These are phyloP conservation scores for Laticauda colubrina DNA, from an alignment of 2,113 vertebrate species.

Conservation along the genomic window DNA sequence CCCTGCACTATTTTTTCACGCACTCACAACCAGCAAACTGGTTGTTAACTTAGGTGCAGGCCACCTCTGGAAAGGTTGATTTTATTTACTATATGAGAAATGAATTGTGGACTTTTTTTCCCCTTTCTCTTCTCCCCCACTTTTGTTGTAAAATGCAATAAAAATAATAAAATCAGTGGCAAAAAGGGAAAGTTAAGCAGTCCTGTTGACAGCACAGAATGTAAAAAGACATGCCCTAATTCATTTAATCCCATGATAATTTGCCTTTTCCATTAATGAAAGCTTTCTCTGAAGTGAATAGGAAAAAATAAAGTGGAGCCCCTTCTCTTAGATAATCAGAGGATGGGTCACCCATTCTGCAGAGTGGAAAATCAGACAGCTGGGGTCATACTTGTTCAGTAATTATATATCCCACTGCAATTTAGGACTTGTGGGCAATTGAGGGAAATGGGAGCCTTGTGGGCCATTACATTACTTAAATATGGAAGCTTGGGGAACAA, in stretches of 20 bases:
- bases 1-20: too few species aligned
- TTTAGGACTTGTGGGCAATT: not conserved
- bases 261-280: not conserved
- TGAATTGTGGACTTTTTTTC: not conserved
- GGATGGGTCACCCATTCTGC: not conserved
- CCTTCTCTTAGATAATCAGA: not conserved
- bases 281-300: not conserved
- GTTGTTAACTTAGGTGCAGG: too few species aligned
- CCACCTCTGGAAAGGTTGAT: not conserved
- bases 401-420: not conserved
- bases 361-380: not conserved
- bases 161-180: not conserved
- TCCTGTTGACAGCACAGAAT: not conserved
- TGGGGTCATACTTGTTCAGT: not conserved
- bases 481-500: not conserved
- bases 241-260: not conserved
- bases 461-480: not conserved
- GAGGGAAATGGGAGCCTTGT: not conserved
- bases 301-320: not conserved
- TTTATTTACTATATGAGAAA: not conserved
- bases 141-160: not conserved
- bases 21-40: too few species aligned
- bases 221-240: not conserved
- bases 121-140: not conserved
- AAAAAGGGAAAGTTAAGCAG: not conserved